Percentiles rank a stretch among this genome's conserved stretches.
These are phyloP conservation scores for Eueides isabella DNA, from an alignment of 1,140 invertebrate genomes.

Conservation along the genomic window DNA sequence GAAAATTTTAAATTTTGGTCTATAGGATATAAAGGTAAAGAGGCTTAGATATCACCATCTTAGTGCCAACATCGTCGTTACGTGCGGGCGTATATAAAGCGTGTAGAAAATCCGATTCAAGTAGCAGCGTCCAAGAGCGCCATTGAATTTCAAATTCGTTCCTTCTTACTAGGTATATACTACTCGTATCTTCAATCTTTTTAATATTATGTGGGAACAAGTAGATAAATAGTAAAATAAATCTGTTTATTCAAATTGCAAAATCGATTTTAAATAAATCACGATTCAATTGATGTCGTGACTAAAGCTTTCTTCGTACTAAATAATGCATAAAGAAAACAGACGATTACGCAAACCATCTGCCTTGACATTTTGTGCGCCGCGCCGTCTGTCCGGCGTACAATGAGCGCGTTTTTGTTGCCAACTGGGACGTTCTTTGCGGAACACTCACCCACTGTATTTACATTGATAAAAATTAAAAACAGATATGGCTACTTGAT, in stretches of 20 bases:
- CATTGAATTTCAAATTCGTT: constrained; percentile 40
- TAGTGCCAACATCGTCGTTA: constrained; percentile 11
- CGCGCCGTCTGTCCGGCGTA: constrained; percentile 60
- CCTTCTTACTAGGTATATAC: constrained; percentile 11
- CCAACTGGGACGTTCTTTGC: constrained; percentile 45
- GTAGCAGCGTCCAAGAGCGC: constrained; percentile 27
- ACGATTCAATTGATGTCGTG: constrained; percentile 48
- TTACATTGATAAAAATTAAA: constrained; percentile 37
- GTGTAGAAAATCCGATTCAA: constrained; percentile 33
- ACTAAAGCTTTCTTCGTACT: constrained; percentile 49
- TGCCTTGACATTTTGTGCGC: constrained; percentile 65
- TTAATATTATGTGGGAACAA: constrained; percentile 17
- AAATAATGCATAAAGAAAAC: constrained; percentile 35
- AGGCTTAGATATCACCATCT: constrained; percentile 11
- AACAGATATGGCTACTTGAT: constrained; percentile 45
- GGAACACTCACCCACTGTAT: constrained; percentile 32
- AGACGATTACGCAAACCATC: constrained; percentile 41
- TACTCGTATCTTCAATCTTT: constrained; percentile 19
- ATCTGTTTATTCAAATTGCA: neutral
- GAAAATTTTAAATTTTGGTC: neutral
- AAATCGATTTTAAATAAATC: constrained; percentile 34
- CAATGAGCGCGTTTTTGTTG: constrained; percentile 39
- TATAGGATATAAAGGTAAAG: neutral
- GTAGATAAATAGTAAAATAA: neutral
- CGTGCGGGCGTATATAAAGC: constrained; percentile 15